Evolutionary conservation across 2,888 invertebrate genomes (phyloP).

Genomic region (Harpalus rufipes): DNA sequence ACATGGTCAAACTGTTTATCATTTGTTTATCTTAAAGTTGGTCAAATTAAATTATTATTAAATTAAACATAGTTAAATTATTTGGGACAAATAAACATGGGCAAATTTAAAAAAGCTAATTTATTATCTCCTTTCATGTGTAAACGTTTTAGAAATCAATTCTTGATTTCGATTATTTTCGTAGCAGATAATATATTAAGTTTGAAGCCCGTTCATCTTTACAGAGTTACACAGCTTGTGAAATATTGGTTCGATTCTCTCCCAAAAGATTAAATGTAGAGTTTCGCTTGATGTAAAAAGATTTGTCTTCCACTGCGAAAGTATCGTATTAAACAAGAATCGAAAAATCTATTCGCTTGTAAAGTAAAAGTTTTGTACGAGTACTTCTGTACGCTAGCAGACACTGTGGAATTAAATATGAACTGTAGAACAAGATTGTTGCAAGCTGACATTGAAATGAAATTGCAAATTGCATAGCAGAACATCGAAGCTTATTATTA

Average conservation of each 20-base stretch:
- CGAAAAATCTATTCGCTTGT: background rate
- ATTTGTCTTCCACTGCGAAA: constrained; percentile 16
- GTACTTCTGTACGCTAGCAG: too few relatives aligned
- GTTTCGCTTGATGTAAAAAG: constrained; percentile 17
- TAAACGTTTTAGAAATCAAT: background rate
- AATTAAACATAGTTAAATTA: too few relatives aligned
- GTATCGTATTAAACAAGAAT: constrained; percentile 26
- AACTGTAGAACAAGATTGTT: too few relatives aligned
- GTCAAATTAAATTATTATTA: too few relatives aligned
- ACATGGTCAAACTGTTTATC: too few relatives aligned
- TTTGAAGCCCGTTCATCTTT: constrained; percentile 12
- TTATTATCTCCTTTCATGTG: background rate
- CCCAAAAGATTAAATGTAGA: constrained; percentile 27
- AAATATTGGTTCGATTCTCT: constrained; percentile 43
- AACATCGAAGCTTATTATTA: too few relatives aligned
- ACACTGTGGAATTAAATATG: too few relatives aligned
- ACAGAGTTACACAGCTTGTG: background rate
- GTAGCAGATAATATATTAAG: constrained; percentile 27
- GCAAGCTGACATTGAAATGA: too few relatives aligned
- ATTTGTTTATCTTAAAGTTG: too few relatives aligned
- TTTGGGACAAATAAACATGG: too few relatives aligned
- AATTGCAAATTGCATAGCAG: too few relatives aligned
- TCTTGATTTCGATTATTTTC: background rate
- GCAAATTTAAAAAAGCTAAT: background rate
- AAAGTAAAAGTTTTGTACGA: too few relatives aligned